Percentiles rank a stretch among this genome's conserved stretches.
These are phyloP conservation scores for Aradophagus sp. DNA, from an alignment of 1,140 invertebrate species.

Conservation along the genomic window DNA sequence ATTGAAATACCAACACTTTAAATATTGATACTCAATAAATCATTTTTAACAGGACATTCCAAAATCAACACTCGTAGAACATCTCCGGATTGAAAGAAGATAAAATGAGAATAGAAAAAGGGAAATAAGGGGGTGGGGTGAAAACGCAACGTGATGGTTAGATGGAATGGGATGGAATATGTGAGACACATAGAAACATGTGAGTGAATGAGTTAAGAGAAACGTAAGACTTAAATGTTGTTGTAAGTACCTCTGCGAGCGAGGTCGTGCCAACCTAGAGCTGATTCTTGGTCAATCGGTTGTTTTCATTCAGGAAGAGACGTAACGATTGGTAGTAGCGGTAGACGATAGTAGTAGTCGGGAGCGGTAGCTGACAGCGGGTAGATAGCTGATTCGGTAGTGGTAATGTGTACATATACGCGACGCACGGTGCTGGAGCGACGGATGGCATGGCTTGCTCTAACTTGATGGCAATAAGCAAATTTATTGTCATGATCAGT, in stretches of 20 bases:
- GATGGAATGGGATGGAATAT: slow-evolving; percentile 17
- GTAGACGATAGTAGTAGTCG: slow-evolving; percentile 69
- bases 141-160: slow-evolving; percentile 1
- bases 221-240: slow-evolving; percentile 60
- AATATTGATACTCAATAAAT: too few species aligned
- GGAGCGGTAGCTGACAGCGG: slow-evolving; percentile 67
- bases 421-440: slow-evolving; percentile 72
- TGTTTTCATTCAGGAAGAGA: slow-evolving; percentile 70
- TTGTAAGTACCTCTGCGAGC: slow-evolving; percentile 58
- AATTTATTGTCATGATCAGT: slow-evolving; percentile 69
- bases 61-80: too few species aligned
- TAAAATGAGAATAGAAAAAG: too few species aligned
- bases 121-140: slow-evolving; percentile 8
- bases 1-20: too few species aligned
- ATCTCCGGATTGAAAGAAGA: too few species aligned
- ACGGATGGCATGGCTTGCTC: slow-evolving; percentile 73
- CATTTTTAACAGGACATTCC: too few species aligned
- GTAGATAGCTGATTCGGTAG: slow-evolving; percentile 70
- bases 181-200: slow-evolving; percentile 26
- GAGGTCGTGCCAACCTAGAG: slow-evolving; percentile 69
- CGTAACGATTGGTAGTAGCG: slow-evolving; percentile 71
- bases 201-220: slow-evolving; percentile 53
- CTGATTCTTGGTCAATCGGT: slow-evolving; percentile 68
- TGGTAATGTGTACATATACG: slow-evolving; percentile 73
- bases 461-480: slow-evolving; percentile 73